Percentiles rank a stretch among this genome's conserved stretches.
phyloP scores from a whole-genome alignment of 2,888 invertebrate species.

The Tenthredo scrophulariae region DNA sequence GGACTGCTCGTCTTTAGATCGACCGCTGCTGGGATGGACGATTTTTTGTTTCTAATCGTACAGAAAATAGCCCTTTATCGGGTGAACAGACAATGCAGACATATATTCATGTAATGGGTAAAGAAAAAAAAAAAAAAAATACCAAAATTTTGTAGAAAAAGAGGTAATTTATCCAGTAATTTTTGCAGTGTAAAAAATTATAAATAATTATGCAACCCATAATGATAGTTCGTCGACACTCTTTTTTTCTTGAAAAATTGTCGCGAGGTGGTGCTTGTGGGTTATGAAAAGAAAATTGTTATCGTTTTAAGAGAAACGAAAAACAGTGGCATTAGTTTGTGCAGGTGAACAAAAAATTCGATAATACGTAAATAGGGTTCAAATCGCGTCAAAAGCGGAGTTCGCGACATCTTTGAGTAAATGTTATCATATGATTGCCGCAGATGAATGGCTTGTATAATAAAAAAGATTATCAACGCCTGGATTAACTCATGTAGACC shows the following conservation, averaged over 20 bases:
- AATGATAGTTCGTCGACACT: neutral
- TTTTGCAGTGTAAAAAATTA: neutral
- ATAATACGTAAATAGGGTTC: neutral
- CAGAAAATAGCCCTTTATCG: neutral
- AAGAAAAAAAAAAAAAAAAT: neutral
- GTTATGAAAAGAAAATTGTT: neutral
- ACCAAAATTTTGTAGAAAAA: neutral
- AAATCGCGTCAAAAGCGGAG: neutral
- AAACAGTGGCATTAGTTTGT: neutral
- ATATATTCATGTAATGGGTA: neutral
- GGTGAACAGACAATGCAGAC: neutral
- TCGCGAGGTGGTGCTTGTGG: neutral
- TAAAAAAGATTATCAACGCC: neutral
- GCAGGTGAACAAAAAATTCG: neutral
- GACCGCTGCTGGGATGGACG: neutral
- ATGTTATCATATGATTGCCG: neutral
- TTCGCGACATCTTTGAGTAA: neutral
- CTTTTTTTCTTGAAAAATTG: neutral
- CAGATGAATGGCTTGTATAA: neutral
- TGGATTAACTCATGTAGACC: neutral
- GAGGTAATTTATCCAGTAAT: neutral
- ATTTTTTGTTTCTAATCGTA: neutral
- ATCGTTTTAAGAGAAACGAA: neutral
- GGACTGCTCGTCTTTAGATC: neutral
- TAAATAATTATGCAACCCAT: neutral